Percentiles rank a stretch among this genome's conserved stretches.
These are phyloP conservation scores for Yponomeuta malinellus DNA, from an alignment of 2,888 invertebrate species.

Conservation along the genomic window DNA sequence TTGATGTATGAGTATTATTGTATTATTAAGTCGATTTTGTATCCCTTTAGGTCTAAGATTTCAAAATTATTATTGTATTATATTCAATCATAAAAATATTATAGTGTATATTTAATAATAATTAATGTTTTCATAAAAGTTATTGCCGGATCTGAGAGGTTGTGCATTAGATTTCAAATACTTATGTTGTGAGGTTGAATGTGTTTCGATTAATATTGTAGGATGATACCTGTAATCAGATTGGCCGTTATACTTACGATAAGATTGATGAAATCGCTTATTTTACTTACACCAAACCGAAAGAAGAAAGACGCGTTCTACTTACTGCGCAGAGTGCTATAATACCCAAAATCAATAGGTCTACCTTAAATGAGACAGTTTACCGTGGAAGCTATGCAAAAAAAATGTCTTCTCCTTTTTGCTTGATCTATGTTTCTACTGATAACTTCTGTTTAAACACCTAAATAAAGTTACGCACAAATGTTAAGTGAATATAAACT, in stretches of 20 bases:
- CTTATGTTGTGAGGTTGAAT: slow-evolving; percentile 13
- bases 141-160: slow-evolving; percentile 56
- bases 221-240: slow-evolving; percentile 14
- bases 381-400: slow-evolving; percentile 24
- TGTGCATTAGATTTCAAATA: slow-evolving; percentile 38
- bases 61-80: slow-evolving; percentile 68
- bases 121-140: slow-evolving; percentile 37
- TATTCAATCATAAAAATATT: slow-evolving; percentile 39
- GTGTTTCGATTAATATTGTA: neutral
- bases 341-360: too few species aligned
- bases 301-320: too few species aligned
- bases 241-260: slow-evolving; percentile 36
- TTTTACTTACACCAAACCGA: slow-evolving; percentile 19
- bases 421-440: too few species aligned
- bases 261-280: slow-evolving; percentile 39
- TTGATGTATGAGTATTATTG: slow-evolving; percentile 66
- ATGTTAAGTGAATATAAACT: slow-evolving; percentile 8
- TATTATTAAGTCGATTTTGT: slow-evolving; percentile 58
- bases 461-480: slow-evolving; percentile 11
- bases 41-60: slow-evolving; percentile 66
- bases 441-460: slow-evolving; percentile 2
- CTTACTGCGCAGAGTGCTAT: too few species aligned
- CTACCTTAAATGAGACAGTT: too few species aligned
- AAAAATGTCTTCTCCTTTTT: neutral
- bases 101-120: slow-evolving; percentile 11